A percentile compares a stretch with the other conserved stretches of the same genome.
Evolutionary conservation across 2,113 vertebrate genomes (phyloP).

Genomic region (Bos indicus): DNA sequence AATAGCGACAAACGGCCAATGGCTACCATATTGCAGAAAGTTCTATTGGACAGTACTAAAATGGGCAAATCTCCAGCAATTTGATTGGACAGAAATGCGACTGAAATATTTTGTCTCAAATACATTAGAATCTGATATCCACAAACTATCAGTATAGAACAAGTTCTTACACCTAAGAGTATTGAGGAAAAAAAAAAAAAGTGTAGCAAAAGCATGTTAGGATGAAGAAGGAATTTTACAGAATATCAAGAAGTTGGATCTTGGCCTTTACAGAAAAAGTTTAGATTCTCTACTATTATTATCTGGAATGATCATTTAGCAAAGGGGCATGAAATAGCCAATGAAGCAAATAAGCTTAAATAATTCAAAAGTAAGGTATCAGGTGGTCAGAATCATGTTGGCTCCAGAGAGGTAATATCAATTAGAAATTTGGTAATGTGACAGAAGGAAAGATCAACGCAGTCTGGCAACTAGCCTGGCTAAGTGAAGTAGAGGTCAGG

Average conservation of each 20-base stretch:
- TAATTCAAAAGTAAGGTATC: background rate
- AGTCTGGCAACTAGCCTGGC: background rate
- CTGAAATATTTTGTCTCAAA: background rate
- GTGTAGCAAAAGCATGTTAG: background rate
- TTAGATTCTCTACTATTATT: background rate
- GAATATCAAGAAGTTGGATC: background rate
- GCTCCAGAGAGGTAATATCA: background rate
- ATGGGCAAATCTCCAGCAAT: background rate
- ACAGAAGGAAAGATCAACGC: background rate
- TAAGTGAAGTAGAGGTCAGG: background rate
- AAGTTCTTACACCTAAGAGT: background rate
- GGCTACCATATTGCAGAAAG: background rate
- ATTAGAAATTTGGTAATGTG: background rate
- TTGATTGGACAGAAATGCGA: background rate
- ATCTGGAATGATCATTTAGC: background rate
- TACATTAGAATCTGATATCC: background rate
- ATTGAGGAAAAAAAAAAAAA: background rate
- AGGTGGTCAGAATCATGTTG: background rate
- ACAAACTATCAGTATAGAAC: background rate
- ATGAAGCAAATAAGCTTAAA: background rate
- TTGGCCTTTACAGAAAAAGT: background rate
- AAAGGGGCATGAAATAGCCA: background rate
- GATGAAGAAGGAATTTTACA: background rate
- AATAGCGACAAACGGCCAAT: background rate
- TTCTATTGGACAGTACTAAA: background rate